A percentile compares a stretch with the other conserved stretches of the same genome.
phyloP scores from a whole-genome alignment of 2,797 vertebrate genomes.

The Syngnathus acus region DNA sequence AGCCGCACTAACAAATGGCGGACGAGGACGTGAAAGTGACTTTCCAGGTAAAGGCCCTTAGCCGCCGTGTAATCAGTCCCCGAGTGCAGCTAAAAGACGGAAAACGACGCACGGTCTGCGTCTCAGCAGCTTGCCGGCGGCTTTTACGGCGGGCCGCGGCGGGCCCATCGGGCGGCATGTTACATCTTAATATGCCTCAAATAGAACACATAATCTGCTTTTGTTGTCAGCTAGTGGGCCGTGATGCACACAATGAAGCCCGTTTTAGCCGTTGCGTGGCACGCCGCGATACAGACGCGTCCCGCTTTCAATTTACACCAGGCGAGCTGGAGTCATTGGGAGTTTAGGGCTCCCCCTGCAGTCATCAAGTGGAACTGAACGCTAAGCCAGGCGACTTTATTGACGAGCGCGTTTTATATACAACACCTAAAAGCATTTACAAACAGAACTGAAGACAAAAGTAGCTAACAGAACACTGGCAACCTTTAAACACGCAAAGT shows the following conservation, averaged over 20 bases:
- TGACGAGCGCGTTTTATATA: too few species aligned
- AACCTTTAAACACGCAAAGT: too few species aligned
- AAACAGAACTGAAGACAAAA: background rate
- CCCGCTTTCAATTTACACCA: background rate
- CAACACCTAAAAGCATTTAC: too few species aligned
- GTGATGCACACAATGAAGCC: constrained; percentile 32
- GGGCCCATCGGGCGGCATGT: constrained; percentile 50
- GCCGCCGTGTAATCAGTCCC: constrained; percentile 63
- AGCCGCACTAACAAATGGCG: constrained; percentile 61
- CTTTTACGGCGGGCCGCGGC: constrained; percentile 60
- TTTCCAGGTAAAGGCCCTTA: constrained; percentile 64
- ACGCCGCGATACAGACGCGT: background rate
- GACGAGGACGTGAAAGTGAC: constrained; percentile 63
- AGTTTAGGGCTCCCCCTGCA: background rate
- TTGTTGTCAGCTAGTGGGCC: constrained; percentile 45
- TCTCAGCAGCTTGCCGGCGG: constrained; percentile 64
- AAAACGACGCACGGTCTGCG: constrained; percentile 56
- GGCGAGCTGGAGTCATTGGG: background rate
- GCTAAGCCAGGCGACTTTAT: background rate
- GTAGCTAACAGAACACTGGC: too few species aligned
- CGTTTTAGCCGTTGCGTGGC: constrained; percentile 6
- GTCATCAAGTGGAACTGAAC: background rate
- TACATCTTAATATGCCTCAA: constrained; percentile 64
- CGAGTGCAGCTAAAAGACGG: constrained; percentile 58
- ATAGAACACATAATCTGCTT: constrained; percentile 64